Conservation (phyloP, 2,888 invertebrate species). For the Spodoptera littoralis region DNA sequence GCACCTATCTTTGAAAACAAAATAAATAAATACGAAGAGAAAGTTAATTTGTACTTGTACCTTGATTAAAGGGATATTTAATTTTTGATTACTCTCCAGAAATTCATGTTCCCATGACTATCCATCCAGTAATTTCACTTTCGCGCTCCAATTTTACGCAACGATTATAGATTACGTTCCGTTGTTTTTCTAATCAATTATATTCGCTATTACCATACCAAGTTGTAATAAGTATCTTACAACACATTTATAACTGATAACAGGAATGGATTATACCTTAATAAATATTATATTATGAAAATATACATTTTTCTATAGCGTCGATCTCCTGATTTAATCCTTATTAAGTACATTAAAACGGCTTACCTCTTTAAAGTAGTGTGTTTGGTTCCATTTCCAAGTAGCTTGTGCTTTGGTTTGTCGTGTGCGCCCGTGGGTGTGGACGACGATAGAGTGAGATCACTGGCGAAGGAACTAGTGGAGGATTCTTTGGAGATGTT, state of each 20-base stretch:
- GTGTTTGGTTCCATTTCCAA: constrained; percentile 92
- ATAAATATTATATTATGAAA: too few species aligned
- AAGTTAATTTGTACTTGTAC: background rate
- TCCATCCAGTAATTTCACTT: constrained; percentile 27
- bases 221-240: background rate
- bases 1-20: too few species aligned
- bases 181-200: constrained; percentile 43
- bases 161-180: constrained; percentile 31
- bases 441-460: constrained; percentile 90
- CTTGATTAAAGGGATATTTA: constrained; percentile 8
- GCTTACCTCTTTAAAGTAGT: constrained; percentile 92
- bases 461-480: constrained; percentile 91
- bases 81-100: constrained; percentile 16
- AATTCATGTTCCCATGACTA: constrained; percentile 51
- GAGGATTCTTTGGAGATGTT: constrained; percentile 91
- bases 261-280: too few species aligned
- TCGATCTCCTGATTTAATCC: background rate
- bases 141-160: constrained; percentile 41
- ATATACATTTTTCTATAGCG: too few species aligned
- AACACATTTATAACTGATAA: background rate
- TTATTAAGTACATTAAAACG: background rate
- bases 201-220: constrained; percentile 7
- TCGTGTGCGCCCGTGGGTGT: constrained; percentile 90
- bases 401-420: constrained; percentile 91
- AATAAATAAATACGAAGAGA: background rate